Evolutionary conservation across 2,888 invertebrate species (phyloP).

Genomic region (Archips crataeganus): DNA sequence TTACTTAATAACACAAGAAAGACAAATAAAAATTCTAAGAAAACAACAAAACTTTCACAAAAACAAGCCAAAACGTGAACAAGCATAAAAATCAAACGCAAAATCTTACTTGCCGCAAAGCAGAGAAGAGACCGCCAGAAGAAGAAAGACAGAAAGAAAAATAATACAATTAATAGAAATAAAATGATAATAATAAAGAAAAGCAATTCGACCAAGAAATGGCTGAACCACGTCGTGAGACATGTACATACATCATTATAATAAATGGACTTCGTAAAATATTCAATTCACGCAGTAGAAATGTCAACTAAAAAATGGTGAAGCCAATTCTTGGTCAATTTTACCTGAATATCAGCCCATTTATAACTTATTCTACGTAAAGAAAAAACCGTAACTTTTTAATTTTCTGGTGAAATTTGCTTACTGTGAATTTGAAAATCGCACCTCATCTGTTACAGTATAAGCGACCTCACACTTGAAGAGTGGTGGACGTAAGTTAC

Average conservation of each 20-base stretch:
- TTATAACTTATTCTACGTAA: not conserved
- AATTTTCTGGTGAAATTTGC: too few relatives aligned
- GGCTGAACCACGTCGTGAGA: not conserved
- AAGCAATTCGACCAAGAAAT: not conserved
- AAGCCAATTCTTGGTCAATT: not conserved
- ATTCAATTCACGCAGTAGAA: not conserved
- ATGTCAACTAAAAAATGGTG: not conserved
- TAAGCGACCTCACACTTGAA: too few relatives aligned
- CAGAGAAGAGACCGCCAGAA: slow-evolving; percentile 37
- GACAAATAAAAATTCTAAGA: not conserved
- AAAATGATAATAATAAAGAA: not conserved
- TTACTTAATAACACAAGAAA: not conserved
- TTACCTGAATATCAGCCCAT: slow-evolving; percentile 10
- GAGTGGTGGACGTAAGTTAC: too few relatives aligned
- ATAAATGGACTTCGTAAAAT: too few relatives aligned
- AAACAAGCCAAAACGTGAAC: not conserved
- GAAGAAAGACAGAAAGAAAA: slow-evolving; percentile 33
- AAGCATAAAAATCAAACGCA: slow-evolving; percentile 20
- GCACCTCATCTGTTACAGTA: too few relatives aligned
- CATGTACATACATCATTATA: too few relatives aligned
- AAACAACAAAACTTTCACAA: not conserved
- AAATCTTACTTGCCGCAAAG: slow-evolving; percentile 39
- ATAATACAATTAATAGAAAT: slow-evolving; percentile 33
- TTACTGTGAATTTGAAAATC: too few relatives aligned
- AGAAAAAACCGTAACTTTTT: too few relatives aligned